Evolutionary conservation across 2,888 invertebrate genomes (phyloP), one percentile per base, ranked within the genome.

Genomic region (Phyllotreta cruciferae): DNA sequence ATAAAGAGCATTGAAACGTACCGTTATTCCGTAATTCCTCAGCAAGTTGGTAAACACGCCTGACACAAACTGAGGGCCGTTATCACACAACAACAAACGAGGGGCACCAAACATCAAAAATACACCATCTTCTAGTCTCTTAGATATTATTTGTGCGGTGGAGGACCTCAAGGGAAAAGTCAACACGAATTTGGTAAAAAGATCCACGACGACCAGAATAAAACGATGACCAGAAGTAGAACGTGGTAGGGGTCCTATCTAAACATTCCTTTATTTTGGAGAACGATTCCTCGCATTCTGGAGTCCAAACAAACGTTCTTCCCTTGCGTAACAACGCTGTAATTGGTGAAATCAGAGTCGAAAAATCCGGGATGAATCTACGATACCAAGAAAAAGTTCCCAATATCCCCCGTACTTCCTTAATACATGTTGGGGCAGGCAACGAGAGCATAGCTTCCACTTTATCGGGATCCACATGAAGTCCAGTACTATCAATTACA

Each of bases 311-410:
- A 47, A 56, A 71, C 13, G 39, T 50, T 0, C 10, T 42, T n/a
- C 63, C 61, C 34, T 72, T 71, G 10, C 57, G 54, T 13, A 58
- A 24, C 6, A 66, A 47, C 4, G 60, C 11, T 1, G 60, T 65
- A 0, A 71, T 13, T 1, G 67, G 69, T 3, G 67, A 66, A 7
- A 60, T 34, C 1, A 64, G 37, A 11, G 56, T 57, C 0, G 69
- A 56, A 55, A 71, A 73, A 47, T 69, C 36, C 7, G 60, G 41
- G 0, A 73, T 47, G 45, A 73, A 73, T 34, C 70, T 56, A 4
- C 71, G 62, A 44, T 71, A 73, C 64, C 69, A 73, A 0, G 70
- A 68, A 6, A 63, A 49, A n/a, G 63, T 63, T 8, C 70, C 73
- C 0, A 70, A 56, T 37, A 70, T 38, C 9, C 65, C 52, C 13